Conservation (phyloP, 2,888 invertebrate species). For the Cerastis rubricosa region DNA sequence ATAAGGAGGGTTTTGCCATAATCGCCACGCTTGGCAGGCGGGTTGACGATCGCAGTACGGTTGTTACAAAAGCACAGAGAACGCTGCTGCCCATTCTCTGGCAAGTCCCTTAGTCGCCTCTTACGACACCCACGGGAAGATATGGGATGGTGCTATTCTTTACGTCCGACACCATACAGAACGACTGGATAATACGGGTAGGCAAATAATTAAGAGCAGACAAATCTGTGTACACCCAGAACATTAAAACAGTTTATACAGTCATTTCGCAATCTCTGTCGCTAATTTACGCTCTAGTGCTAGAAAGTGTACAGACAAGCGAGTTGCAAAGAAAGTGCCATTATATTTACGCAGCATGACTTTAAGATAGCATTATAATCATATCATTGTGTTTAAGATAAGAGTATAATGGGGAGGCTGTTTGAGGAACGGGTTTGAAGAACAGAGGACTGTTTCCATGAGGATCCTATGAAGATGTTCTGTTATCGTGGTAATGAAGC, state of each 20-base stretch:
- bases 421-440: slow-evolving; percentile 30
- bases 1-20: no score
- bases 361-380: slow-evolving; percentile 58
- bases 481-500: slow-evolving; percentile 13
- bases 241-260: slow-evolving; percentile 5
- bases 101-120: no score
- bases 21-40: no score
- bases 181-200: no score
- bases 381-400: slow-evolving; percentile 60
- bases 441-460: slow-evolving; percentile 35
- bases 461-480: slow-evolving; percentile 17
- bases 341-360: slow-evolving; percentile 59
- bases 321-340: slow-evolving; percentile 61
- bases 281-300: slow-evolving; percentile 38
- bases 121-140: no score
- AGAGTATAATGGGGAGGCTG: slow-evolving; percentile 36
- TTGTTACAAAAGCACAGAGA: no score
- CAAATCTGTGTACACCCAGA: no score
- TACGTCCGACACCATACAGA: no score
- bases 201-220: no score
- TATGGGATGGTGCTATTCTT: no score
- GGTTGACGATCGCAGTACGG: no score
- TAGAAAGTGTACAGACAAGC: slow-evolving; percentile 58
- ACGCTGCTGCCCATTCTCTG: no score
- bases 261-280: slow-evolving; percentile 28